Evolutionary conservation across 2,113 vertebrate species (phyloP).

Genomic region (Telmatochromis sp.): DNA sequence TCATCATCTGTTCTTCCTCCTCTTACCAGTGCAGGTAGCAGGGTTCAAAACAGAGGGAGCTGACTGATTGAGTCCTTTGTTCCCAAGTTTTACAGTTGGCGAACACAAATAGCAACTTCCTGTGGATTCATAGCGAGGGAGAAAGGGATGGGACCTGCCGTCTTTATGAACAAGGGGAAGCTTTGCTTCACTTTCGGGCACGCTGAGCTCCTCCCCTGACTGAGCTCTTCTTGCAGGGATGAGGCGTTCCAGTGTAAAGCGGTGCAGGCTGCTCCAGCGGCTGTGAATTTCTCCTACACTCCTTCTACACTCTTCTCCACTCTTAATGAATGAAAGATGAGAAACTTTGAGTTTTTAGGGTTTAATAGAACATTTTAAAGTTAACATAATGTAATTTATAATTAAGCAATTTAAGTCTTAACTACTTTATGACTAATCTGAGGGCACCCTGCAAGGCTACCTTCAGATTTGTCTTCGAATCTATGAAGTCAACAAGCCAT

Average conservation of each 20-base stretch:
- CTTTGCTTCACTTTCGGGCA: neutral
- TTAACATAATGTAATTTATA: neutral
- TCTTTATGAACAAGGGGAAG: neutral
- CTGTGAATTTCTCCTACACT: neutral
- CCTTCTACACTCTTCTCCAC: neutral
- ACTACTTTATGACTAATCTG: neutral
- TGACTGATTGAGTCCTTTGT: slow-evolving; percentile 46
- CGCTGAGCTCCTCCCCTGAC: slow-evolving; percentile 33
- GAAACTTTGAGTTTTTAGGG: neutral
- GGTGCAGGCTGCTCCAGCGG: slow-evolving; percentile 45
- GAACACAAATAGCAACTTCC: slow-evolving; percentile 29
- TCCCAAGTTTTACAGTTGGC: slow-evolving; percentile 8
- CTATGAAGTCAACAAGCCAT: neutral
- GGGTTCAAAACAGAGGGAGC: slow-evolving; percentile 30
- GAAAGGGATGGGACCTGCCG: neutral
- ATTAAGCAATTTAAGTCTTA: neutral
- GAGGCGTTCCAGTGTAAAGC: slow-evolving; percentile 36
- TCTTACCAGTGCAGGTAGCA: slow-evolving; percentile 46
- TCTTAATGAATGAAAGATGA: slow-evolving; percentile 20
- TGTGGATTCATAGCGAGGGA: slow-evolving; percentile 35
- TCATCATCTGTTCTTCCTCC: neutral
- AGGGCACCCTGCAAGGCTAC: neutral
- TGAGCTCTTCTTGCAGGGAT: slow-evolving; percentile 11
- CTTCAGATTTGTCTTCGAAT: neutral
- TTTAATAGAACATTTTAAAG: neutral